These are phyloP conservation scores for Odontomachus brunneus DNA, from an alignment of 1,140 invertebrate genomes.

Conservation along the genomic window DNA sequence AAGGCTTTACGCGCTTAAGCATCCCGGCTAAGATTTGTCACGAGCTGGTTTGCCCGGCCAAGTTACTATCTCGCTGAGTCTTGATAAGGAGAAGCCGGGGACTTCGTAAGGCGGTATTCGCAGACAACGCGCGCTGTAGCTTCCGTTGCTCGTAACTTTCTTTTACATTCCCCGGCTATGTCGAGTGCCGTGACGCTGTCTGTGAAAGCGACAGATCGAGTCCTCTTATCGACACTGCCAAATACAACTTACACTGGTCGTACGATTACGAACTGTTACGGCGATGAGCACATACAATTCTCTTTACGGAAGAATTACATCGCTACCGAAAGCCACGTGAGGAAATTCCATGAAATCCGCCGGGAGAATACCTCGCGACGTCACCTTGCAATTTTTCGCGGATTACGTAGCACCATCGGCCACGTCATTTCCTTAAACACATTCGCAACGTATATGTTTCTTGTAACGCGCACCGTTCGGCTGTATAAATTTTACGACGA, in stretches of 20 bases:
- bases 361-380: too few relatives aligned
- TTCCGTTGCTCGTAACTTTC: slow-evolving; percentile 45
- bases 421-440: slow-evolving; percentile 14
- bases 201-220: slow-evolving; percentile 5
- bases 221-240: not conserved
- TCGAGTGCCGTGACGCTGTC: not conserved
- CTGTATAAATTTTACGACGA: slow-evolving; percentile 56
- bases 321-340: not conserved
- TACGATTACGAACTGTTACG: not conserved
- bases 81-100: slow-evolving; percentile 68
- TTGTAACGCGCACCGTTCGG: slow-evolving; percentile 35
- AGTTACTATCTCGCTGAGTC: slow-evolving; percentile 56
- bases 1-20: slow-evolving; percentile 78
- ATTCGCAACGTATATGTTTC: not conserved
- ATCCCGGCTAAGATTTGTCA: slow-evolving; percentile 79
- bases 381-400: not conserved
- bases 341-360: not conserved
- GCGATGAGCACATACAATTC: not conserved
- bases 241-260: not conserved
- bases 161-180: slow-evolving; percentile 9
- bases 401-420: not conserved
- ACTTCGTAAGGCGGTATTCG: slow-evolving; percentile 28
- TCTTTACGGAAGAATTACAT: not conserved
- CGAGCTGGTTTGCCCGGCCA: slow-evolving; percentile 71
- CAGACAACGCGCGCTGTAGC: slow-evolving; percentile 34